Base-by-base conservation (phyloP, 2,888 invertebrate genomes). In the Branchipolynoe longqiensis region DNA sequence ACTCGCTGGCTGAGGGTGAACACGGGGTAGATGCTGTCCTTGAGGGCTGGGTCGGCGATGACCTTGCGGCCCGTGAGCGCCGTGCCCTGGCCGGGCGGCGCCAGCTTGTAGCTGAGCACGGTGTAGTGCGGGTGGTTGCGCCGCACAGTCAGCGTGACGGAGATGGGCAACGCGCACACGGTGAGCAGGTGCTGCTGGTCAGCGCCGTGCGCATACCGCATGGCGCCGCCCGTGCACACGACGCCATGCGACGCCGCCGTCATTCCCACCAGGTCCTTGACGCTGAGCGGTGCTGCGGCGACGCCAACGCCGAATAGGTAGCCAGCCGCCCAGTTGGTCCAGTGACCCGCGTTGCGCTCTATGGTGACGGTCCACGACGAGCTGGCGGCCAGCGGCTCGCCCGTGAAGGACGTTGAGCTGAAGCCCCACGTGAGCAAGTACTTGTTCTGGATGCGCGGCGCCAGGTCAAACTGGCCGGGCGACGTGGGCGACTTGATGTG, bases 271-370 rank as follows among this genome's bases (percentile, higher is more conserved):
- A 90, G 89, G 73, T 92, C 93, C 86, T 92, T 92, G 48, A 90
- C 89, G 54, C 85, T 89, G 22, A 92, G 89, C 58, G 88, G 87
- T 33, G 90, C 90, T 18, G 88, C 89, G 0, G 92, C 88, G 18
- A 93, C 89, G 38, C 93, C 93, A 4, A 91, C 90, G 18, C 92
- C 93, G 87, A 93, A 93, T n/a, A 92, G 88, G 87, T 92, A 93
- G 22, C 92, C 92, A 58, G 89, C 87, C 69, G 90, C 90, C 54
- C 90, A 86, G 86, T 91, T 90, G 28, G 91, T 91, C 64, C 90
- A 89, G 62, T 91, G 91, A 84, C 89, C 90, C 25, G 90, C 87
- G 88, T 93, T 92, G 62, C 90, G 90, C 87, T 91, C 91, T 0
- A 93, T 88, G 18, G 91, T 90, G 28, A 93, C 90, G 0, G 91